phyloP scores from a whole-genome alignment of 2,113 vertebrate genomes.

The Tachysurus fulvidraco region DNA sequence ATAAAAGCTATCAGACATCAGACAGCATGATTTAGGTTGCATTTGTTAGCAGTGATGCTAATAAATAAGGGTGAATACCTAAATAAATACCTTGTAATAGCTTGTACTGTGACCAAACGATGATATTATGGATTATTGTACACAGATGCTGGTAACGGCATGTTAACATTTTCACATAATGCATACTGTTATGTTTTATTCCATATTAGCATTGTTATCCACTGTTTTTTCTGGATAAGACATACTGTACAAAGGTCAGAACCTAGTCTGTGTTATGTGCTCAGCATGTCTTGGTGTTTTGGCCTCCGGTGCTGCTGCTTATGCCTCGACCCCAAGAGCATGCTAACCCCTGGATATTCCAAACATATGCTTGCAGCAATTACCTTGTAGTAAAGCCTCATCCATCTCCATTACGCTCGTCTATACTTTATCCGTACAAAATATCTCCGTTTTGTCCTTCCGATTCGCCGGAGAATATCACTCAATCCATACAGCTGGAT shows the following conservation, averaged over 20 bases:
- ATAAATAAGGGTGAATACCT: neutral
- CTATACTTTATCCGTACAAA: neutral
- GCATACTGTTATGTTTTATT: neutral
- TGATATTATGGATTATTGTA: too few relatives aligned
- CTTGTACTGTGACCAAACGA: neutral
- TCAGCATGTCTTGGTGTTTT: slow-evolving; percentile 17
- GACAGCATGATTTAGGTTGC: neutral
- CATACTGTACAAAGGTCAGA: neutral
- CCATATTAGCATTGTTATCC: neutral
- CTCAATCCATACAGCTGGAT: neutral
- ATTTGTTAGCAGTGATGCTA: neutral
- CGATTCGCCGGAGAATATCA: slow-evolving; percentile 16
- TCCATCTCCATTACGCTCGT: slow-evolving; percentile 33
- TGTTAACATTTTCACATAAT: neutral
- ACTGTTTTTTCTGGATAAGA: neutral
- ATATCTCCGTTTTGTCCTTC: neutral
- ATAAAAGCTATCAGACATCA: neutral
- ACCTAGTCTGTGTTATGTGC: slow-evolving; percentile 38
- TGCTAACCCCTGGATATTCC: slow-evolving; percentile 5
- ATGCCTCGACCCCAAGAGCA: slow-evolving; percentile 20
- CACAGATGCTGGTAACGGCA: neutral
- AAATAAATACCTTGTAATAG: neutral
- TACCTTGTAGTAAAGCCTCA: slow-evolving; percentile 32
- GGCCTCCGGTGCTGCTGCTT: slow-evolving; percentile 13
- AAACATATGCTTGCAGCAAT: slow-evolving; percentile 39